phyloP scores from a whole-genome alignment of 1,140 invertebrate genomes.

The Papilio helenus region DNA sequence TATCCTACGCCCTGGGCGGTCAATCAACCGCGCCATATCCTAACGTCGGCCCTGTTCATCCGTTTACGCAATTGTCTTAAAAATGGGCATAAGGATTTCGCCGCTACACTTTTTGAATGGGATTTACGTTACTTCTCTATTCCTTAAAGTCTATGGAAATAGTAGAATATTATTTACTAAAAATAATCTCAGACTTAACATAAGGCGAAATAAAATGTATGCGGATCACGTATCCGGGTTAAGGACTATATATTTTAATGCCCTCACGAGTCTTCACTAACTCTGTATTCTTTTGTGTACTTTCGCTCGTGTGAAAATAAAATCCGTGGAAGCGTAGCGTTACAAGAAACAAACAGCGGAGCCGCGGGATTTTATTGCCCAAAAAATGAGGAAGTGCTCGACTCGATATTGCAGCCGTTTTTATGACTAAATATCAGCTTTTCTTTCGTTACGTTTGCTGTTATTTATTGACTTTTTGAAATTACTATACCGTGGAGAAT shows the following conservation, averaged over 20 bases:
- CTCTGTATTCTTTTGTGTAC: background rate
- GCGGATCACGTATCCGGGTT: conserved; percentile 6
- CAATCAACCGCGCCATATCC: too few species aligned
- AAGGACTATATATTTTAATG: conserved; percentile 20
- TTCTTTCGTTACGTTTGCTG: background rate
- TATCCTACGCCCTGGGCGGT: too few species aligned
- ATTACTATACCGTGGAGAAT: background rate
- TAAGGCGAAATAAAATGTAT: background rate
- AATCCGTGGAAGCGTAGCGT: conserved; percentile 15
- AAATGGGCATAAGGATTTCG: too few species aligned
- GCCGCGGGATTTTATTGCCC: conserved; percentile 2
- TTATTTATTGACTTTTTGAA: background rate
- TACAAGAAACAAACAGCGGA: conserved; percentile 7
- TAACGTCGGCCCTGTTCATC: too few species aligned
- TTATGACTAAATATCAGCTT: conserved; percentile 9
- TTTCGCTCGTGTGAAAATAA: conserved; percentile 9
- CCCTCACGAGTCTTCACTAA: conserved; percentile 22
- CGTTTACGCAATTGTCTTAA: too few species aligned
- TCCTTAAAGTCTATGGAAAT: too few species aligned
- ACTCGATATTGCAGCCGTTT: conserved; percentile 14
- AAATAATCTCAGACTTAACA: background rate
- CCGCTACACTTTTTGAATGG: too few species aligned
- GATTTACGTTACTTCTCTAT: too few species aligned
- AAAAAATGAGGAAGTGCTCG: conserved; percentile 14
- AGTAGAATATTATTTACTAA: background rate